Base-by-base conservation (phyloP, 2,113 vertebrate genomes). In the Trogon surrucura region DNA sequence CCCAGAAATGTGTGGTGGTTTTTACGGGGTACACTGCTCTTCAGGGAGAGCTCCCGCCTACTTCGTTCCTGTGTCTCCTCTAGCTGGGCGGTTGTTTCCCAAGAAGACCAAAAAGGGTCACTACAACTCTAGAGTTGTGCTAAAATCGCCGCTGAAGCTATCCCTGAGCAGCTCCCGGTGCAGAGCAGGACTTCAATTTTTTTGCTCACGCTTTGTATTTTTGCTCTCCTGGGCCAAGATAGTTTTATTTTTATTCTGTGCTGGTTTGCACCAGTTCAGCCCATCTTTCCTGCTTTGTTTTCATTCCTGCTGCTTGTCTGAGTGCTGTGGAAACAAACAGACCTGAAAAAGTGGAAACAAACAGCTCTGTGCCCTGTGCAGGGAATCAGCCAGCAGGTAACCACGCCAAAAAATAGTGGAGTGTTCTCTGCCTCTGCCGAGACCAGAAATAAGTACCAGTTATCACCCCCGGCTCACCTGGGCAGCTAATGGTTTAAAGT, bases 81-180 rank as follows among this genome's bases (percentile, higher is more conserved):
- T 30, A 30, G n/a, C 5, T 2, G 5, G 70, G 69, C 45, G 17
- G 53, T 10, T 87, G 73, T 91, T 96, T 57, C 93, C 65, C 1
- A 18, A 66, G 80, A 79, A 95, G 19, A 94, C 91, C 92, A 91
- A 94, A 90, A 95, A 94, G 86, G 77, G 90, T 93, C 95, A 92
- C 82, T 95, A 6, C 80, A 92, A n/a, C 80, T 89, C 92, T 72
- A 95, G 77, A 74, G 57, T 44, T 95, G 77, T 36, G 65, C 91
- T 69, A 8, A 88, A 57, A 41, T 75, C 45, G 54, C 69, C n/a
- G 70, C 30, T 27, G 1, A 0, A 4, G n/a, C 11, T 30, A 64
- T 38, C 53, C 27, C 65, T 78, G 56, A n/a, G 74, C 1, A 0
- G 45, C 30, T 80, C 32, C 36, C 0, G 0, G 19, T 38, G 53